Conservation (phyloP, 2,888 invertebrate species). For the Xestia ashworthii region DNA sequence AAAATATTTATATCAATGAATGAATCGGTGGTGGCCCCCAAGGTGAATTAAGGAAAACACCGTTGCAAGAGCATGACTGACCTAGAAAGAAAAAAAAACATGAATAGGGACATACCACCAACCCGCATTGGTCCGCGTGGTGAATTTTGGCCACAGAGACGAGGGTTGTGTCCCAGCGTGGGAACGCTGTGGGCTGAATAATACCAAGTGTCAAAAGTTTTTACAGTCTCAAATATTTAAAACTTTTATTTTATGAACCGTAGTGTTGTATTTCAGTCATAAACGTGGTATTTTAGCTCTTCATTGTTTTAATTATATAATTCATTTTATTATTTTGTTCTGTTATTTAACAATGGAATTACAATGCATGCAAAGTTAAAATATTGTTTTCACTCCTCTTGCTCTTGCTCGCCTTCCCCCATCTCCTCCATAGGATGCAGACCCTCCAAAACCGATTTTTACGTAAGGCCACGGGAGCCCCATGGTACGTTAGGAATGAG, state of each 20-base stretch:
- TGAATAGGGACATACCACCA: not conserved
- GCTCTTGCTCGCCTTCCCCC: too few relatives aligned
- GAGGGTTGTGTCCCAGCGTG: not conserved
- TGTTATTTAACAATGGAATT: not conserved
- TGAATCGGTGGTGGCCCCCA: not conserved
- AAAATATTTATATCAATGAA: not conserved
- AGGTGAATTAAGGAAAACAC: not conserved
- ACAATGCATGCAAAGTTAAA: not conserved
- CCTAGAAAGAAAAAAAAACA: not conserved
- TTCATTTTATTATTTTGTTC: constrained; percentile 8
- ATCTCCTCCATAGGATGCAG: too few relatives aligned
- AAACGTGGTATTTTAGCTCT: not conserved
- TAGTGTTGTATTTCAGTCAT: not conserved
- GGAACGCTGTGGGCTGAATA: not conserved
- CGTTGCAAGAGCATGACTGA: not conserved
- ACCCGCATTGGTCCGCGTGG: not conserved
- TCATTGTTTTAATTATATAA: constrained; percentile 8
- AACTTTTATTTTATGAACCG: too few relatives aligned
- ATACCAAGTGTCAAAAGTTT: not conserved
- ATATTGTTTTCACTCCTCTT: too few relatives aligned
- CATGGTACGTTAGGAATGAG: too few relatives aligned
- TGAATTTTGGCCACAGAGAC: not conserved
- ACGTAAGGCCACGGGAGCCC: too few relatives aligned
- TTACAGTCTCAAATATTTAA: not conserved
- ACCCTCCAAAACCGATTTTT: too few relatives aligned